These are phyloP conservation scores for Polietes domitor DNA, from an alignment of 2,888 invertebrate species.

Conservation along the genomic window DNA sequence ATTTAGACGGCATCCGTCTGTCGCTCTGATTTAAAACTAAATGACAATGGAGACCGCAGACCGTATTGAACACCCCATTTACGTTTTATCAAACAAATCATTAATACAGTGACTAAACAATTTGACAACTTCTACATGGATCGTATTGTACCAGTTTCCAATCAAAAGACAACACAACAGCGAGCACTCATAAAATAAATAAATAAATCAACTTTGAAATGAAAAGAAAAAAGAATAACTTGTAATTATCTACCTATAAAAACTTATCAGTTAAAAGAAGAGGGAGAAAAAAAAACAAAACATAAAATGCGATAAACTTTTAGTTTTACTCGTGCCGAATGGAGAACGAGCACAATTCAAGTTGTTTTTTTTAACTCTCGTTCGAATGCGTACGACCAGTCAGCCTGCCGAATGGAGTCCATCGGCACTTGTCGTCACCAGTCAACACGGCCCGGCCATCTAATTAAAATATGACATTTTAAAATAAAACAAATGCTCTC, in stretches of 20 bases:
- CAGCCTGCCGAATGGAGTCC: neutral
- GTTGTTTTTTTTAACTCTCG: neutral
- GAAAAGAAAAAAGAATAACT: constrained; percentile 1
- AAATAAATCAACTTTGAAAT: constrained; percentile 33
- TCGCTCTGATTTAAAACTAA: too few relatives aligned
- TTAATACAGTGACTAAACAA: too few relatives aligned
- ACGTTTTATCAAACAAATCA: neutral
- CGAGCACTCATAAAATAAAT: constrained; percentile 26
- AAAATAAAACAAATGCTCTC: neutral
- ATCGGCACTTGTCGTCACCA: neutral
- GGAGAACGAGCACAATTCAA: neutral
- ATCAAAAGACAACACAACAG: constrained; percentile 1
- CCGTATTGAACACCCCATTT: too few relatives aligned
- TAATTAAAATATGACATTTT: constrained; percentile 30
- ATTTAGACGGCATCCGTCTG: too few relatives aligned
- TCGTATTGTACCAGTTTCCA: neutral
- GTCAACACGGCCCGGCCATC: neutral
- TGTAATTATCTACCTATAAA: constrained; percentile 30
- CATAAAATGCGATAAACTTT: constrained; percentile 39
- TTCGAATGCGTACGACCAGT: too few relatives aligned
- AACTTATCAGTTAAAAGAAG: constrained; percentile 45
- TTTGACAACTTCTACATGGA: neutral
- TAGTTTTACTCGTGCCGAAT: constrained; percentile 18
- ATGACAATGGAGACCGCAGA: too few relatives aligned
- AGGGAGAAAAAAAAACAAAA: neutral